Base-by-base conservation (phyloP, 2,113 vertebrate genomes). In the Brachyistius frenatus region DNA sequence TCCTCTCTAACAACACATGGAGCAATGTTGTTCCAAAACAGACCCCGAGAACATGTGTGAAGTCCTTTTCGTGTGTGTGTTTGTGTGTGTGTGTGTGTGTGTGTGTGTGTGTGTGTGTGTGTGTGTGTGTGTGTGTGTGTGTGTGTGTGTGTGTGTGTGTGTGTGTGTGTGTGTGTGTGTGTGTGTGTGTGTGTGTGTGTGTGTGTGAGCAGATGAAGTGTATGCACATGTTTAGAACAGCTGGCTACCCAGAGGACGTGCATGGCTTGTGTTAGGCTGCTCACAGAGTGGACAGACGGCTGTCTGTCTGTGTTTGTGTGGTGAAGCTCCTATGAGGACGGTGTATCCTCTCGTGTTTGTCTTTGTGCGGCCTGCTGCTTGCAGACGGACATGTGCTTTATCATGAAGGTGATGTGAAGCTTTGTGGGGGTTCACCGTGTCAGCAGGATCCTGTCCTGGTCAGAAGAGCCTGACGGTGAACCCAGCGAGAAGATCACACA, bases 241-340 rank as follows among this genome's bases (percentile, higher is more conserved):
- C 44, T 16, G 3, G 65, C 66, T 15, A 44, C 33, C 35, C 56
- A 15, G 15, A 41, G 55, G 49, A 55, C 60, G 3, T 83, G 80
- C 85, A 91, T 83, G 85, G 80, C 83, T 84, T 89, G 53, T 64
- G 44, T 66, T 7, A 6, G 14, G 56, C 65, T 70, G 54, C 63
- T 70, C 67, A 14, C 47, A 16, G 55, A 57, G 8, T 5, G 37
- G 37, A 10, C 65, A 64, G 37, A 63, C 54, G 16, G 33, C 57
- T 67, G 64, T 64, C 10, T 49, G 35, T 52, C 57, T 67, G 64
- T 64, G 7, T 49, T 31, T 52, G 33, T 66, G 60, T 35, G 6
- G 54, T 3, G 32, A 62, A 60, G 67, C 32, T 69, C 35, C 39
- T 55, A 23, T 76, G 55, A 39, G 66, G 65, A 52, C 3, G 14